Percentiles rank a stretch among this genome's conserved stretches.
These are phyloP conservation scores for Epinephelus coioides DNA, from an alignment of 2,797 vertebrate genomes.

Conservation along the genomic window DNA sequence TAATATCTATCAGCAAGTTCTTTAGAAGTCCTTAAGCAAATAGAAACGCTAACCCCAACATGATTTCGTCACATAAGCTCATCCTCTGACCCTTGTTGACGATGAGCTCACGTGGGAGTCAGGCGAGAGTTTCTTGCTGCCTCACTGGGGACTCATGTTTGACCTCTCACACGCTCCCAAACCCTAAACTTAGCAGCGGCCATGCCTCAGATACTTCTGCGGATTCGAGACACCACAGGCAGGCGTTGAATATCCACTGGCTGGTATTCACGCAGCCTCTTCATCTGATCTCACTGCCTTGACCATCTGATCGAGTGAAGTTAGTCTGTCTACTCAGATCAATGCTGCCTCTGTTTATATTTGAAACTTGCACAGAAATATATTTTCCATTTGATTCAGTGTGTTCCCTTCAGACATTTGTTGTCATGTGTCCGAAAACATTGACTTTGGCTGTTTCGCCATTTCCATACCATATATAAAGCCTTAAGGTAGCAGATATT, in stretches of 20 bases:
- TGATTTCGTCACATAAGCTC: constrained; percentile 26
- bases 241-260: constrained; percentile 49
- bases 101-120: constrained; percentile 61
- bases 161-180: constrained; percentile 81
- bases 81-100: constrained; percentile 43
- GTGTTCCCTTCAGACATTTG: constrained; percentile 21
- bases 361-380: constrained; percentile 20
- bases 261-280: constrained; percentile 27
- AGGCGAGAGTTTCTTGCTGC: constrained; percentile 58
- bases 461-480: constrained; percentile 13
- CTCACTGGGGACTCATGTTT: constrained; percentile 58
- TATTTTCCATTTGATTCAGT: neutral
- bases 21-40: constrained; percentile 1
- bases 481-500: constrained; percentile 15
- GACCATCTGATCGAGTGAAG: constrained; percentile 8
- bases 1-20: neutral
- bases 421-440: constrained; percentile 22
- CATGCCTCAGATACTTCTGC: constrained; percentile 65
- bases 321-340: neutral
- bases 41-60: constrained; percentile 2
- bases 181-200: constrained; percentile 75
- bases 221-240: constrained; percentile 45
- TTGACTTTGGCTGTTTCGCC: neutral
- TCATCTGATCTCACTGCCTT: constrained; percentile 29
- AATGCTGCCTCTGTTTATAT: constrained; percentile 1